Base-by-base conservation (phyloP, 2,888 invertebrate genomes). In the Dolichopus griseipennis region DNA sequence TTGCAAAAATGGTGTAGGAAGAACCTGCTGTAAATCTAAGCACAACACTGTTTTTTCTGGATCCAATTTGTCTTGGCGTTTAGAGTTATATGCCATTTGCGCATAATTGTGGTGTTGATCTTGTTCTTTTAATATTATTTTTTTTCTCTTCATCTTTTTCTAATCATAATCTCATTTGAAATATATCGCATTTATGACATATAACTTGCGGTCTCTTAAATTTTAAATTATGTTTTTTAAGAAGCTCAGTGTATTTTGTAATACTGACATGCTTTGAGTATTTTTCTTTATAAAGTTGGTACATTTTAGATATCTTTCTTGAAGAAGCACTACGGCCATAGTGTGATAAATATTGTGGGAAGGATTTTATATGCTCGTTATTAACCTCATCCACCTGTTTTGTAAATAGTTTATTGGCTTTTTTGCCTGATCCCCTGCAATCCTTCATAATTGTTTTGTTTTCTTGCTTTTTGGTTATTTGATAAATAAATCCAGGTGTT, bases 371-470 rank as follows among this genome's bases (percentile, higher is more conserved):
- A 8, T 63, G 63, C 4, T 63, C 63, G 8, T 63, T 63, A 5
- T 22, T 21, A 22, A 22, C 63, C 21, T 63, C 63, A 1, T 22
- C 9, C 22, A 6, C 10, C 21, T 22, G 21, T 22, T 7, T 8
- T 12, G 63, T 22, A 22, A n/a, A n/a, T n/a, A n/a, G n/a, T n/a
- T n/a, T n/a, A n/a, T n/a, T n/a, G n/a, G n/a, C n/a, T n/a, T n/a
- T n/a, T n/a, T n/a, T n/a, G n/a, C n/a, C n/a, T n/a, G n/a, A n/a
- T n/a, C n/a, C n/a, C n/a, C n/a, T n/a, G 21, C 9, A 22, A 22
- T 63, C 63, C 63, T 63, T 62, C 62, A 20, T 62, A 20, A 62
- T 62, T 62, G 62, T 62, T 62, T 62, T 62, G 22, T 62, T 62
- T 21, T 5, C 22, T 21, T 8, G 6, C 8, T 63, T 63, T 63